Evolutionary conservation across 2,888 invertebrate species (phyloP), one percentile per base, ranked within the genome.

Genomic region (Aquatica leii): DNA sequence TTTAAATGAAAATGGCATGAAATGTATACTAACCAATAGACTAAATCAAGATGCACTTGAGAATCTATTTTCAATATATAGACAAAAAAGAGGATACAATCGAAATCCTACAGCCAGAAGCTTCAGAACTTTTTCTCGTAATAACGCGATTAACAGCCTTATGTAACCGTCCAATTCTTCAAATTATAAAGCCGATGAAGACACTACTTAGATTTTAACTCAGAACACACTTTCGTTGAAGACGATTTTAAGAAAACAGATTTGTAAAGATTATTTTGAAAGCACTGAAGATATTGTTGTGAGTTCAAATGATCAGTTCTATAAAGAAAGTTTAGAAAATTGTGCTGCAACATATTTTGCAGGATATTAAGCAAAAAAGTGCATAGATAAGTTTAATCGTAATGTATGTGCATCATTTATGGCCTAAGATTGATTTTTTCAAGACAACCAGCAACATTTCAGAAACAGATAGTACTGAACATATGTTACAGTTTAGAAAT

Each of bases 91-190:
- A 31, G 50, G 50, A 12, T 50, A 50, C 31, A 14, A 12, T 6
- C 24, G n/a, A 15, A 50, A 50, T 50, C 50, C 50, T 11, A 31
- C 50, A 2, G 50, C 14, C 1, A 50, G 50, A 31, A 50, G 14
- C 2, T 50, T 50, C 14, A 43, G 43, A 17, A 43, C 43, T 15
- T 1, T 14, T 43, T 43, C 14, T 14, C 9, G 43, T 3, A n/a
- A 5, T 5, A n/a, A n/a, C 4, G n/a, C 43, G 14, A 15, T 24
- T 15, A 15, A 43, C 43, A n/a, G 2, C 17, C 9, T 43, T 15
- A 14, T 43, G 9, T 3, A 43, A 9, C 15, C 43, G 6, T 43
- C 43, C 2, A 15, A 8, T 8, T 9, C 6, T 8, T 4, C 43
- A 2, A 24, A 6, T 6, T 24, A 24, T 6, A 6, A 2, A 24